Evolutionary conservation across 1,140 invertebrate species (phyloP).

Genomic region (Pachypeltis micranthus): DNA sequence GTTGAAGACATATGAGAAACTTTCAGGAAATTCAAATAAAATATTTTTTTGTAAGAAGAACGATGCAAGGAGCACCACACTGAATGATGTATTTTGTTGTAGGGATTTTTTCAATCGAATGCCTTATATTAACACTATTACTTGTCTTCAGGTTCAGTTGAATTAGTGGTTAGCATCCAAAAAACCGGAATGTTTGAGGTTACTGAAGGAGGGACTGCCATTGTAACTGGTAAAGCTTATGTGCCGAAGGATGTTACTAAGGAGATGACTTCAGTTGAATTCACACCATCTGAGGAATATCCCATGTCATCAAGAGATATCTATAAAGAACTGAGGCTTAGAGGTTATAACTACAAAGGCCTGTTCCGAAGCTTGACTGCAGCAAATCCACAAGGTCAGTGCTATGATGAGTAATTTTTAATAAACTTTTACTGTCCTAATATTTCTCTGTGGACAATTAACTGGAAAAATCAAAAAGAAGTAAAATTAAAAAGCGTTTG

Average conservation of each 20-base stretch:
- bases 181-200: constrained; percentile 77
- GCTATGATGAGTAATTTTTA: no score
- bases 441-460: no score
- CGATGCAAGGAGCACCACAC: not conserved
- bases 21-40: no score
- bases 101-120: no score
- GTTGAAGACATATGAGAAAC: no score
- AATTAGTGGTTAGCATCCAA: constrained; percentile 70
- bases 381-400: constrained; percentile 36
- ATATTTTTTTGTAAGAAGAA: no score
- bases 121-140: not conserved
- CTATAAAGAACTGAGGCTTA: constrained; percentile 80
- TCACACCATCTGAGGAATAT: constrained; percentile 34
- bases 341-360: constrained; percentile 83
- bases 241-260: constrained; percentile 37
- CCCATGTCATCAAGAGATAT: constrained; percentile 56
- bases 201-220: constrained; percentile 58
- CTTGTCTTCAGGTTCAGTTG: constrained; percentile 42
- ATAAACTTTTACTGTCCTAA: no score
- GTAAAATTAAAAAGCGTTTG: no score
- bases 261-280: constrained; percentile 35
- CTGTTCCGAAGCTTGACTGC: constrained; percentile 53
- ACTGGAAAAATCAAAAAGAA: no score
- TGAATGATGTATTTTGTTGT: no score
- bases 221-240: constrained; percentile 63